A percentile compares a stretch with the other conserved stretches of the same genome.
phyloP scores from a whole-genome alignment of 2,888 invertebrate genomes.

The Apoda limacodes region DNA sequence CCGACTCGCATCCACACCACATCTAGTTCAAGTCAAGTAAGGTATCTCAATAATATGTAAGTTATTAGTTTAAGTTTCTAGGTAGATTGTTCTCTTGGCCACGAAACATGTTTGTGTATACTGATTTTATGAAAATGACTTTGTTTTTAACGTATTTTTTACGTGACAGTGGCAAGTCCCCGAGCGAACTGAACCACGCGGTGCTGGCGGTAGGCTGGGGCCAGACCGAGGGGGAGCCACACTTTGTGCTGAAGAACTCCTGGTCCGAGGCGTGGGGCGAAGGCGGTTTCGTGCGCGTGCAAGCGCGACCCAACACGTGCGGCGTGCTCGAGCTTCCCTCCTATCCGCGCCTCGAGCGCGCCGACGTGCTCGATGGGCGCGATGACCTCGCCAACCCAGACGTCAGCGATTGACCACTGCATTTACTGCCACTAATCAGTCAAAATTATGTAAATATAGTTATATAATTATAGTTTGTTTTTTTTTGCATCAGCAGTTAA shows the following conservation, averaged over 20 bases:
- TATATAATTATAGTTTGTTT: too few species aligned
- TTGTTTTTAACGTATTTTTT: too few species aligned
- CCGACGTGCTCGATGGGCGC: conserved; percentile 34
- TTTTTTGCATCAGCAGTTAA: too few species aligned
- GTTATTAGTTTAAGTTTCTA: too few species aligned
- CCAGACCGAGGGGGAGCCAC: conserved; percentile 30
- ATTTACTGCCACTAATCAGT: conserved; percentile 8
- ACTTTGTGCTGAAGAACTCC: conserved; percentile 53
- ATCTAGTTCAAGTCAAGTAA: too few species aligned
- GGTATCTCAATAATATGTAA: too few species aligned
- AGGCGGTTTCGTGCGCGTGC: conserved; percentile 39
- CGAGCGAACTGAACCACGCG: conserved; percentile 35
- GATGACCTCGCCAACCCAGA: conserved; percentile 14
- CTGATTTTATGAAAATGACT: too few species aligned
- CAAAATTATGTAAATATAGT: conserved; percentile 1
- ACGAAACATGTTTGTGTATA: too few species aligned
- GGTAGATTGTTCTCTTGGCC: too few species aligned
- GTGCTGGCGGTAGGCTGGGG: conserved; percentile 55
- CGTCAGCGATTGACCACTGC: conserved; percentile 5
- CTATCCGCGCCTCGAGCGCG: conserved; percentile 34
- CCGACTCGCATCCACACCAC: too few species aligned
- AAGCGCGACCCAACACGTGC: conserved; percentile 44
- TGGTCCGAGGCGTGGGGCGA: conserved; percentile 46
- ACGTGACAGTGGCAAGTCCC: conserved; percentile 28
- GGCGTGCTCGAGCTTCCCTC: conserved; percentile 42